These are phyloP conservation scores for Drosophila jambulina DNA, from an alignment of 1,140 invertebrate species.

Conservation along the genomic window DNA sequence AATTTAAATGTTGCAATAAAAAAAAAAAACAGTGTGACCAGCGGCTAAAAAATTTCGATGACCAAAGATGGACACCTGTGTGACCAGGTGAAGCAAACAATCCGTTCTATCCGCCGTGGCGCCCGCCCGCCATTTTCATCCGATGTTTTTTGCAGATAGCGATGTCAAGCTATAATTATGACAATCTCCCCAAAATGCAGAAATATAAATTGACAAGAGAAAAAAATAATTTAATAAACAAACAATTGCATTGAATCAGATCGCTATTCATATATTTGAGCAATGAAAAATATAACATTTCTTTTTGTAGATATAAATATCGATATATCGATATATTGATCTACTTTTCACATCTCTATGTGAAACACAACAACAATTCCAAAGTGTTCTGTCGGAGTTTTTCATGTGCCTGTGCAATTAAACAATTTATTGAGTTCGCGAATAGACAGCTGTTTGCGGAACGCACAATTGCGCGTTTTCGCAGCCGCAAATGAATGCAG, in stretches of 20 bases:
- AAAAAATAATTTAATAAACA: background rate
- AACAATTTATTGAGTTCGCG: constrained; percentile 23
- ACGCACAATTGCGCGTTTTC: constrained; percentile 2
- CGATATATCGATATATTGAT: constrained; percentile 16
- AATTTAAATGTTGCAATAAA: background rate
- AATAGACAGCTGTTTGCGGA: constrained; percentile 10
- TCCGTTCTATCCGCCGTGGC: too few species aligned
- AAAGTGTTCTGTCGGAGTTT: constrained; percentile 29
- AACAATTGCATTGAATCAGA: background rate
- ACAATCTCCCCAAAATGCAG: background rate
- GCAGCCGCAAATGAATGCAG: background rate
- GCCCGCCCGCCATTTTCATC: background rate
- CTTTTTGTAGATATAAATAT: constrained; percentile 5
- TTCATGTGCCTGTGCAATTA: constrained; percentile 38
- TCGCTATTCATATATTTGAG: background rate
- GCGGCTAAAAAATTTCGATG: constrained; percentile 17
- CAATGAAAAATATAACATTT: background rate
- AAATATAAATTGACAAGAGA: background rate
- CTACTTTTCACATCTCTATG: constrained; percentile 16
- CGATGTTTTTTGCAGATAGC: background rate
- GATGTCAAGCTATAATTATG: background rate
- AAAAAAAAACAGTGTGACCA: constrained; percentile 3
- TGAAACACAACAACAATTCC: constrained; percentile 39
- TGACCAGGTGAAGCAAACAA: background rate
- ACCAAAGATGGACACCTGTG: background rate